These are phyloP conservation scores for Catharus fuscescens DNA, from an alignment of 2,113 vertebrate species.

Conservation along the genomic window DNA sequence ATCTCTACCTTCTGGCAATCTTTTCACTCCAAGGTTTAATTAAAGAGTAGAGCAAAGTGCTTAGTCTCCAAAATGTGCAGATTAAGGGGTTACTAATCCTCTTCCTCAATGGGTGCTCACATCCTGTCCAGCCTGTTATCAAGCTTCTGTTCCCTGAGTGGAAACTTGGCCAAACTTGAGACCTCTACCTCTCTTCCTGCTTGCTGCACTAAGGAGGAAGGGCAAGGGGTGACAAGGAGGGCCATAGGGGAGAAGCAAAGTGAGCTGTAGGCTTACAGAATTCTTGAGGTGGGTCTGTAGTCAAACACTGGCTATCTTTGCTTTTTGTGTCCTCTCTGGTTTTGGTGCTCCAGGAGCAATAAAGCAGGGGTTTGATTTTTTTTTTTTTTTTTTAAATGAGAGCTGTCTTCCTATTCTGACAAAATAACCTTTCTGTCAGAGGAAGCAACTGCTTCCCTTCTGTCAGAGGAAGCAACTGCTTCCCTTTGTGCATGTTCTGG, in stretches of 20 bases:
- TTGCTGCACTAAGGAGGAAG: not conserved
- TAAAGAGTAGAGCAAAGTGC: slow-evolving; percentile 18
- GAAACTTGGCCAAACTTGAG: slow-evolving; percentile 25
- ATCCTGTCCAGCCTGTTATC: slow-evolving; percentile 22
- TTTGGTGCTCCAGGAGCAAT: not conserved
- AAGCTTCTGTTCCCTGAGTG: not conserved
- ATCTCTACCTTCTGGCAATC: slow-evolving; percentile 28
- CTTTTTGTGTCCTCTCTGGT: not conserved
- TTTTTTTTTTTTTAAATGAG: not conserved
- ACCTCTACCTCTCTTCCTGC: not conserved
- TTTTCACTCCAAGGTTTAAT: slow-evolving; percentile 17
- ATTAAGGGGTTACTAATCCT: slow-evolving; percentile 47
- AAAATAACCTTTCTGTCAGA: not conserved
- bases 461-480: not conserved
- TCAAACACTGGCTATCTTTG: not conserved
- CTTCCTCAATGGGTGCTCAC: not conserved
- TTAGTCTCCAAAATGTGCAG: slow-evolving; percentile 23
- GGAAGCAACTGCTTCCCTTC: not conserved
- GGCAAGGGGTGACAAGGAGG: not conserved
- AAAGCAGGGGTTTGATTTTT: not conserved
- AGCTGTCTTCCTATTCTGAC: not conserved
- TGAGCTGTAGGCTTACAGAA: not conserved
- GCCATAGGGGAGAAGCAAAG: not conserved
- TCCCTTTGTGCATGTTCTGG: not conserved
- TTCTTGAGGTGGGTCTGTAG: not conserved